These are phyloP conservation scores for Trididemnum nubilum DNA, from an alignment of 23 tunicate genomes.

Conservation along the genomic window DNA sequence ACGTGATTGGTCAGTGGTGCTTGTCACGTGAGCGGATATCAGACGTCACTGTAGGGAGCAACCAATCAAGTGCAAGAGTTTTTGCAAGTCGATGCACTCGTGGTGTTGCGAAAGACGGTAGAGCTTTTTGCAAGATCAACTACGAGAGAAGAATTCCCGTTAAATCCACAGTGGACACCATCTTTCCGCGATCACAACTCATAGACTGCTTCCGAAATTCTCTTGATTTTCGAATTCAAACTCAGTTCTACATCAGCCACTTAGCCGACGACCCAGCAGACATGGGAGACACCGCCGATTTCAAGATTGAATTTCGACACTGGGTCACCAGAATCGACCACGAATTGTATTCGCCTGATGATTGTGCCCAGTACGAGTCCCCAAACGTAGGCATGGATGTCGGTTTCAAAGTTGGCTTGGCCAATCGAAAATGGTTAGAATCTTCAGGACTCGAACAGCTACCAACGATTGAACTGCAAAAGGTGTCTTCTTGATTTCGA, in stretches of 20 bases:
- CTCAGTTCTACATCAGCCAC: slow-evolving; percentile 64
- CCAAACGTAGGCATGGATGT: slow-evolving; percentile 52
- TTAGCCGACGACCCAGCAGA: slow-evolving; percentile 18
- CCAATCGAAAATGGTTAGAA: slow-evolving; percentile 48
- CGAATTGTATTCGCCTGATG: slow-evolving; percentile 48
- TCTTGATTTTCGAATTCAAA: slow-evolving; percentile 76
- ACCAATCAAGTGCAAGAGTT: background rate
- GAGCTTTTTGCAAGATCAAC: slow-evolving; percentile 36
- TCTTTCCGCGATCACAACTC: slow-evolving; percentile 2
- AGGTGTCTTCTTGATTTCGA: background rate
- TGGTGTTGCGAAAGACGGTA: slow-evolving; percentile 43
- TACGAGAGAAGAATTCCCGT: slow-evolving; percentile 33
- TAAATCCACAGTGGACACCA: background rate
- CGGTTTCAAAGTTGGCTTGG: slow-evolving; percentile 43
- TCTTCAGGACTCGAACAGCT: background rate
- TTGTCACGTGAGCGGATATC: slow-evolving; percentile 59
- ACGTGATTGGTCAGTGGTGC: slow-evolving; percentile 56
- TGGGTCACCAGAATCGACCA: slow-evolving; percentile 39
- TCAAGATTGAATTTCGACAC: slow-evolving; percentile 50
- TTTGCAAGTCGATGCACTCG: slow-evolving; percentile 50
- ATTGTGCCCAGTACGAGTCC: slow-evolving; percentile 35
- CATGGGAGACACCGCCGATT: slow-evolving; percentile 15
- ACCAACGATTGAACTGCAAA: slow-evolving; percentile 38
- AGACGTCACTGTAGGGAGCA: slow-evolving; percentile 23
- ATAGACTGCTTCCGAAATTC: slow-evolving; percentile 48